These are phyloP conservation scores for Ictalurus punctatus DNA, from an alignment of 2,113 vertebrate genomes.

Conservation along the genomic window DNA sequence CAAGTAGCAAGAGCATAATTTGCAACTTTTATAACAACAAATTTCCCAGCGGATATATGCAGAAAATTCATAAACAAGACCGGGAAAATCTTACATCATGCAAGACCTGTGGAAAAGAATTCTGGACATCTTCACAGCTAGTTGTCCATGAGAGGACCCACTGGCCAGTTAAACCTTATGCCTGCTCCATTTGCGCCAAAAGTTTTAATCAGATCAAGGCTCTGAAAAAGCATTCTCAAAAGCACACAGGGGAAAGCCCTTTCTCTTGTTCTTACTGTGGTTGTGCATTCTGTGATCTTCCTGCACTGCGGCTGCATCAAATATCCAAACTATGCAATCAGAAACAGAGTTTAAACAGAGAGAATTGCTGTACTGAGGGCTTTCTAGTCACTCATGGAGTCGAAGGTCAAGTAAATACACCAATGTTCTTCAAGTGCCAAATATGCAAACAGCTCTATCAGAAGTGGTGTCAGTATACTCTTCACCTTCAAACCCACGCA, in stretches of 20 bases:
- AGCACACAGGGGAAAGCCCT: slow-evolving; percentile 54
- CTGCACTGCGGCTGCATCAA: slow-evolving; percentile 45
- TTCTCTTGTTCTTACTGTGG: slow-evolving; percentile 52
- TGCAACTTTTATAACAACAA: slow-evolving; percentile 38
- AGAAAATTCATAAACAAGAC: slow-evolving; percentile 30
- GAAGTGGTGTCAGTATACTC: slow-evolving; percentile 68
- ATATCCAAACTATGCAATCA: slow-evolving; percentile 44
- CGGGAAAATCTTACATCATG: slow-evolving; percentile 35
- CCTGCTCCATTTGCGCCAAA: slow-evolving; percentile 57
- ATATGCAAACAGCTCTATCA: slow-evolving; percentile 69
- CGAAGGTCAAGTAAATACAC: slow-evolving; percentile 53
- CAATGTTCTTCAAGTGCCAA: slow-evolving; percentile 63
- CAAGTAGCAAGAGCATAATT: slow-evolving; percentile 1
- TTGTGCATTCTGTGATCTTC: slow-evolving; percentile 40
- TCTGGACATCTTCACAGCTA: slow-evolving; percentile 31
- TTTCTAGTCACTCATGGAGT: slow-evolving; percentile 45
- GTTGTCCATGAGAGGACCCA: slow-evolving; percentile 51
- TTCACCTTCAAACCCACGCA: slow-evolving; percentile 71
- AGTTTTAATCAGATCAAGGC: slow-evolving; percentile 43
- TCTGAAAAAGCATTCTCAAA: slow-evolving; percentile 54
- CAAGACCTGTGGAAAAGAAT: slow-evolving; percentile 48
- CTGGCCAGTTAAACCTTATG: slow-evolving; percentile 58
- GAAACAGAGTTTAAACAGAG: background rate
- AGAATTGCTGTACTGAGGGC: slow-evolving; percentile 11
- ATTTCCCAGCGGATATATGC: slow-evolving; percentile 3